A percentile compares a stretch with the other conserved stretches of the same genome.
phyloP scores from a whole-genome alignment of 2,888 invertebrate genomes.

The Tortricodes alternella region DNA sequence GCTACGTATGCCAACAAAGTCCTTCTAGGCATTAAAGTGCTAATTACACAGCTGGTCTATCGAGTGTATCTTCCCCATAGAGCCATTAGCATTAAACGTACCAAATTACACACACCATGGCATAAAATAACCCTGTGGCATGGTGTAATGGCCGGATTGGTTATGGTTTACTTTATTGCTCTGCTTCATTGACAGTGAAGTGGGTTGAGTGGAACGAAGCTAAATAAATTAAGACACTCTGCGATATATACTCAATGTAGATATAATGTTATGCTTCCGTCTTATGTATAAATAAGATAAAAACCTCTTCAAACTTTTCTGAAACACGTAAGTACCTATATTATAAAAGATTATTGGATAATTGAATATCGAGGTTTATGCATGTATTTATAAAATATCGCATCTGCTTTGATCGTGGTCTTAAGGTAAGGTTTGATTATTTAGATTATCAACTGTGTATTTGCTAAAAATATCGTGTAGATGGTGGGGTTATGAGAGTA shows the following conservation, averaged over 20 bases:
- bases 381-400: background rate
- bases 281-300: slow-evolving; percentile 71
- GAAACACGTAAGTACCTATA: background rate
- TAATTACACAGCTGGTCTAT: slow-evolving; percentile 11
- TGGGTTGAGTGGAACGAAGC: slow-evolving; percentile 68
- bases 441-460: background rate
- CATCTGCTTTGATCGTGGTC: background rate
- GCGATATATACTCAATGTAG: slow-evolving; percentile 25
- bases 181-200: slow-evolving; percentile 60
- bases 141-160: slow-evolving; percentile 46
- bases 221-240: slow-evolving; percentile 63
- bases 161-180: slow-evolving; percentile 60
- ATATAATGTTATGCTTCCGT: no score
- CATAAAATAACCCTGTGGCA: slow-evolving; percentile 35
- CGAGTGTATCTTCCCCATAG: slow-evolving; percentile 17
- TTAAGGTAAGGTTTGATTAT: slow-evolving; percentile 1
- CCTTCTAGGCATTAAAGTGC: slow-evolving; percentile 12
- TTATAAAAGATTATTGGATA: no score
- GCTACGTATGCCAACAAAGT: background rate
- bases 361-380: background rate
- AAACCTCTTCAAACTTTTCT: slow-evolving; percentile 40
- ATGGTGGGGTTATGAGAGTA: slow-evolving; percentile 48
- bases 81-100: slow-evolving; percentile 19
- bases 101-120: slow-evolving; percentile 26
- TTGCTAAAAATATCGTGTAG: slow-evolving; percentile 56